phyloP scores from a whole-genome alignment of 2,888 invertebrate species.

The Vannuccia rotundouncinata region DNA sequence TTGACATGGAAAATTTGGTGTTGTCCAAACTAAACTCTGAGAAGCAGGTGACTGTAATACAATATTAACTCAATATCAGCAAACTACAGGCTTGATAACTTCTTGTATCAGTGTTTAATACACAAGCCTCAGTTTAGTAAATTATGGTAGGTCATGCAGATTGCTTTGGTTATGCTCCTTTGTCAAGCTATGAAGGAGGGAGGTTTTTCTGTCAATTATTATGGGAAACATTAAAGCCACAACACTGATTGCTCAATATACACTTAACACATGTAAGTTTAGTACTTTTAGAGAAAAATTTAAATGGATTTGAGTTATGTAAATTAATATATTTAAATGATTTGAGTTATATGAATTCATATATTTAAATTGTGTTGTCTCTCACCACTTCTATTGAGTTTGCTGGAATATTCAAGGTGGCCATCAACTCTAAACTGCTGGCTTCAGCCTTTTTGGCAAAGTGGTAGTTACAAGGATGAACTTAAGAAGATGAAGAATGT shows the following conservation, averaged over 20 bases:
- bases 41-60: neutral
- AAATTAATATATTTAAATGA: neutral
- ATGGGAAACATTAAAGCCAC: neutral
- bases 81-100: no score
- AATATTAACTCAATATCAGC: no score
- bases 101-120: neutral
- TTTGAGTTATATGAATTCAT: neutral
- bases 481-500: neutral
- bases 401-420: no score
- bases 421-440: neutral
- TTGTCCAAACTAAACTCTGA: neutral
- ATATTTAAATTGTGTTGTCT: neutral
- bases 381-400: no score
- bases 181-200: neutral
- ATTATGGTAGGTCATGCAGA: neutral
- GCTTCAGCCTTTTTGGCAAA: neutral
- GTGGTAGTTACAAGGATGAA: neutral
- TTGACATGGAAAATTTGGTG: neutral
- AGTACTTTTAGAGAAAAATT: neutral
- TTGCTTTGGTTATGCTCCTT: neutral
- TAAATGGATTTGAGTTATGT: neutral
- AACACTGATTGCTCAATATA: neutral
- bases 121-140: neutral
- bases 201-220: neutral
- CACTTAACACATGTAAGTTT: neutral